Percentiles rank a stretch among this genome's conserved stretches.
These are phyloP conservation scores for Mus spretus DNA, from an alignment of 2,797 vertebrate species.

Conservation along the genomic window DNA sequence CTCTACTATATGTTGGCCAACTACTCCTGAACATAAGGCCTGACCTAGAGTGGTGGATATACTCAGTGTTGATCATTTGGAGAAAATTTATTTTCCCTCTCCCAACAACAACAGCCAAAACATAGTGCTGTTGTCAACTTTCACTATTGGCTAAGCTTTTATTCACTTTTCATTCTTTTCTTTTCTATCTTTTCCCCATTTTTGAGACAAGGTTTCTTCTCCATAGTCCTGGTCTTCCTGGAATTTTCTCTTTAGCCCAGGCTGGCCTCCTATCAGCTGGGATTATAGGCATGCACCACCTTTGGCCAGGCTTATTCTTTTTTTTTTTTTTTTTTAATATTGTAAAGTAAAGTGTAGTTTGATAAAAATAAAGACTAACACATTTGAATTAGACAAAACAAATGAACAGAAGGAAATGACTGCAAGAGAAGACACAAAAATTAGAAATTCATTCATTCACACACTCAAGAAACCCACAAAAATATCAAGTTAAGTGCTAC, in stretches of 20 bases:
- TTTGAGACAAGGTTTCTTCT: no score
- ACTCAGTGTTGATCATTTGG: not conserved
- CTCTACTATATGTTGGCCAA: not conserved
- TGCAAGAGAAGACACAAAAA: no score
- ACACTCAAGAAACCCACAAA: not conserved
- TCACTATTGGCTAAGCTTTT: not conserved
- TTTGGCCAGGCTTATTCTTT: not conserved
- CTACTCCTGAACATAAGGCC: not conserved
- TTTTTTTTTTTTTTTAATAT: not conserved
- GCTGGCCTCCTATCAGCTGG: no score
- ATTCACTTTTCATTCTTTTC: not conserved
- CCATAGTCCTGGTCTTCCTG: no score
- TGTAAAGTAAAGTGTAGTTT: not conserved
- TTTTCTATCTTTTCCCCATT: no score
- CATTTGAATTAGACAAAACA: not conserved
- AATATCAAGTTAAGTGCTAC: not conserved
- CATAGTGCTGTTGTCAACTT: not conserved
- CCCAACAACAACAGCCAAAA: not conserved
- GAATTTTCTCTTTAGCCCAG: no score
- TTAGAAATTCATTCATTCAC: not conserved
- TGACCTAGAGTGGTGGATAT: not conserved
- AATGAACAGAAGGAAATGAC: not conserved
- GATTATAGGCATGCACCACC: not conserved
- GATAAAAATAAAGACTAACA: not conserved
- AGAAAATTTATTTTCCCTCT: not conserved